Conservation (phyloP, 2,888 invertebrate species). For the Ligdia adustata region DNA sequence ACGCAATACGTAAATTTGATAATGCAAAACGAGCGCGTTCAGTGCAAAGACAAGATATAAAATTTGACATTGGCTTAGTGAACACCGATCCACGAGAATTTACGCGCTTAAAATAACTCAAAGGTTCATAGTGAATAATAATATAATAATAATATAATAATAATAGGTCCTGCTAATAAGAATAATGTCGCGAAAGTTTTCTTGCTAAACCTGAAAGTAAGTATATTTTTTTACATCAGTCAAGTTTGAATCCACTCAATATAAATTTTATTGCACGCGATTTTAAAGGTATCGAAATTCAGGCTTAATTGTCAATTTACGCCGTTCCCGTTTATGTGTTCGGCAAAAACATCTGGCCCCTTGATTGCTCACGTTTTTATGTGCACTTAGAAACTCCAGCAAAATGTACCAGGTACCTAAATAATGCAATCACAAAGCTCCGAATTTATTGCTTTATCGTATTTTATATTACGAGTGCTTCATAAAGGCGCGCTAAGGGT, state of each 20-base stretch:
- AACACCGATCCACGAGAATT: no score
- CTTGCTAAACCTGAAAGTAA: no score
- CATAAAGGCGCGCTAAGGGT: slow-evolving; percentile 31
- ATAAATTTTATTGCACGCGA: slow-evolving; percentile 69
- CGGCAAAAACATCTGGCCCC: slow-evolving; percentile 74
- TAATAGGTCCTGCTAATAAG: no score
- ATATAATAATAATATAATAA: no score
- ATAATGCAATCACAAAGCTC: slow-evolving; percentile 64
- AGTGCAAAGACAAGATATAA: no score
- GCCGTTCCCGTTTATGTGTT: slow-evolving; percentile 72
- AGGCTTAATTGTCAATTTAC: slow-evolving; percentile 76
- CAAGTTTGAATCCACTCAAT: slow-evolving; percentile 21
- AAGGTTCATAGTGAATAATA: no score
- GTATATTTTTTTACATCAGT: background rate
- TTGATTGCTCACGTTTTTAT: slow-evolving; percentile 79
- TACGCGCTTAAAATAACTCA: no score
- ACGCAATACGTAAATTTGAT: no score
- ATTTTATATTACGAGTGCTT: slow-evolving; percentile 48
- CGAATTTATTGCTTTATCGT: slow-evolving; percentile 58
- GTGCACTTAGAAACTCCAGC: slow-evolving; percentile 69
- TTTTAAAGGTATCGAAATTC: slow-evolving; percentile 75
- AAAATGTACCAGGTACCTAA: slow-evolving; percentile 59
- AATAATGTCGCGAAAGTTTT: no score
- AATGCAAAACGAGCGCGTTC: no score
- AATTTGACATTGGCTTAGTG: no score